A percentile compares a stretch with the other conserved stretches of the same genome.
phyloP scores from a whole-genome alignment of 2,113 vertebrate genomes.

The Varanus komodoensis region DNA sequence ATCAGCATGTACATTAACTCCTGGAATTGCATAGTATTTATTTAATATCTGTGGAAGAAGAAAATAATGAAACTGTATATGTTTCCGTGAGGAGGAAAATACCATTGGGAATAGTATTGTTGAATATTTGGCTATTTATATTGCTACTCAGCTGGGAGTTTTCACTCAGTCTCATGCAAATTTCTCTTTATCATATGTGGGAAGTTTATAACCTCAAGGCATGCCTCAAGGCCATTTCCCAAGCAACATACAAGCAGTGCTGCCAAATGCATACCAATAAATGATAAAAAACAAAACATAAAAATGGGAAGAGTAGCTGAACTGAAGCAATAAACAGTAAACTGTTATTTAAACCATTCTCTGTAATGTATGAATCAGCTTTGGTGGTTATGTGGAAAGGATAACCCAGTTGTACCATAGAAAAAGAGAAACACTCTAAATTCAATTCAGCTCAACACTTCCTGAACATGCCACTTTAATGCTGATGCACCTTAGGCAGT shows the following conservation, averaged over 20 bases:
- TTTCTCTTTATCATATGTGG: not conserved
- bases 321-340: not conserved
- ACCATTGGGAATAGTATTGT: not conserved
- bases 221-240: not conserved
- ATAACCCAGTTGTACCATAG: not conserved
- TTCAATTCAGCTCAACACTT: not conserved
- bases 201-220: not conserved
- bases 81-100: not conserved
- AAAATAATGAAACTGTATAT: not conserved
- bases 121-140: not conserved
- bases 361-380: conserved; percentile 4
- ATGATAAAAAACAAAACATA: not conserved
- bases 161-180: not conserved
- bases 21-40: not conserved
- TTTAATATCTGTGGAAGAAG: not conserved
- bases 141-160: not conserved
- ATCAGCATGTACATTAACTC: not conserved
- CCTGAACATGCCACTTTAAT: not conserved
- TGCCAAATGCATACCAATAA: not conserved
- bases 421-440: not conserved
- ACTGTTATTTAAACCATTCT: not conserved
- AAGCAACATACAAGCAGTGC: not conserved
- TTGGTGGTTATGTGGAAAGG: not conserved
- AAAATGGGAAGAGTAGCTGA: not conserved
- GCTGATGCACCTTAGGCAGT: not conserved